These are phyloP conservation scores for Cryptoblepharus egeriae DNA, from an alignment of 2,797 vertebrate genomes.

Conservation along the genomic window DNA sequence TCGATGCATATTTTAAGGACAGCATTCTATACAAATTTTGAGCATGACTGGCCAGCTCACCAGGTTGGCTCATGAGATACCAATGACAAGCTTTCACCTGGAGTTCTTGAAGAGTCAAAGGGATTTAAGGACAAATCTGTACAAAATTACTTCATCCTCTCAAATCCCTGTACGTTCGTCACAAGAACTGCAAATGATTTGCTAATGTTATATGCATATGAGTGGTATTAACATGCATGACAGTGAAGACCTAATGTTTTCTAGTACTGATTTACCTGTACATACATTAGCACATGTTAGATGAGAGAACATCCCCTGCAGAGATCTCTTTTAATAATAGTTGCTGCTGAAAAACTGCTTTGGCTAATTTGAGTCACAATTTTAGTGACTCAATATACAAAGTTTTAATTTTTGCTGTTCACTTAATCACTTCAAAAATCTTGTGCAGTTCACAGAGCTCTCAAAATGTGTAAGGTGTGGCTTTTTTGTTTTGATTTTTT, in stretches of 20 bases:
- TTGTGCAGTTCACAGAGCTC: constrained; percentile 45
- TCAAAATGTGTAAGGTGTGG: constrained; percentile 37
- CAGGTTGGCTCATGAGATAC: constrained; percentile 1
- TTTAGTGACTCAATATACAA: not conserved
- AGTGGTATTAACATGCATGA: constrained; percentile 56
- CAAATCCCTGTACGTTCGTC: constrained; percentile 39
- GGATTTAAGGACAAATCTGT: constrained; percentile 9
- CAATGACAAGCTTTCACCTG: constrained; percentile 29
- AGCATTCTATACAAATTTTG: constrained; percentile 28
- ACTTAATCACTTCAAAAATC: constrained; percentile 49
- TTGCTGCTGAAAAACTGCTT: constrained; percentile 44
- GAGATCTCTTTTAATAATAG: constrained; percentile 23
- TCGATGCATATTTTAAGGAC: not conserved
- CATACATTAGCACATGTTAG: constrained; percentile 47
- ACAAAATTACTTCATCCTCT: constrained; percentile 32
- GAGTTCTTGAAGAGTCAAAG: not conserved
- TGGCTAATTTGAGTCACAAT: not conserved
- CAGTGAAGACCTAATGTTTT: constrained; percentile 39
- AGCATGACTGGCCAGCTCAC: not conserved
- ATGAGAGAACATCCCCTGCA: constrained; percentile 22
- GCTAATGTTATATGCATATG: constrained; percentile 44
- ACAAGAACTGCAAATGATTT: constrained; percentile 55
- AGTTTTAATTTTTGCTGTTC: constrained; percentile 36
- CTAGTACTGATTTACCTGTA: not conserved
- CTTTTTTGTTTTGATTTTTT: constrained; percentile 28